Percentiles rank a stretch among this genome's conserved stretches.
Conservation (phyloP, 2,888 invertebrate species). For the Nematopogon swammerdamellus region DNA sequence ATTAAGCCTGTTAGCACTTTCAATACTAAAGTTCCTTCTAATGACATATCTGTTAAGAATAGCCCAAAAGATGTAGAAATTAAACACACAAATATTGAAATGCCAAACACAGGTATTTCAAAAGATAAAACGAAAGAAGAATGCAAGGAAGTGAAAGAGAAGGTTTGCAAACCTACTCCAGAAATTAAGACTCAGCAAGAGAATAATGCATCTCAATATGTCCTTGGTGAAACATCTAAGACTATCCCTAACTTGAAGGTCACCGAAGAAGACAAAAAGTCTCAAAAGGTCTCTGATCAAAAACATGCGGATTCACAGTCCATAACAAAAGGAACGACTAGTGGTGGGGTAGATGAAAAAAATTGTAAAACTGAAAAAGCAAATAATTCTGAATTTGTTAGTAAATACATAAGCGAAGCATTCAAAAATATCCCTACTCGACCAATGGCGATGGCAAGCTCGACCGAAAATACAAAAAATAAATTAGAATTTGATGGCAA, state of each 20-base stretch:
- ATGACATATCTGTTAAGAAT: background rate
- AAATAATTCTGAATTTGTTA: background rate
- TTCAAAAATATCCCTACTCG: background rate
- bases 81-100: background rate
- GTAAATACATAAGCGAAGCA: slow-evolving; percentile 2
- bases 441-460: background rate
- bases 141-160: background rate
- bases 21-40: background rate
- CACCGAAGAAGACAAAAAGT: background rate
- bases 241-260: background rate
- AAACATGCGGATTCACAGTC: background rate
- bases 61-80: background rate
- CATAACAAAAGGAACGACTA: background rate
- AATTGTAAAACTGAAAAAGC: background rate
- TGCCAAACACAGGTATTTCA: background rate
- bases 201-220: background rate
- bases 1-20: background rate
- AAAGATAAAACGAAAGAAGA: background rate
- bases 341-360: background rate
- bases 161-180: background rate
- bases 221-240: background rate
- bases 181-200: background rate
- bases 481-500: background rate
- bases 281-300: too few relatives aligned
- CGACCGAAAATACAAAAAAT: background rate